These are phyloP conservation scores for Dreissena polymorpha DNA, from an alignment of 1,140 invertebrate genomes.

Conservation along the genomic window DNA sequence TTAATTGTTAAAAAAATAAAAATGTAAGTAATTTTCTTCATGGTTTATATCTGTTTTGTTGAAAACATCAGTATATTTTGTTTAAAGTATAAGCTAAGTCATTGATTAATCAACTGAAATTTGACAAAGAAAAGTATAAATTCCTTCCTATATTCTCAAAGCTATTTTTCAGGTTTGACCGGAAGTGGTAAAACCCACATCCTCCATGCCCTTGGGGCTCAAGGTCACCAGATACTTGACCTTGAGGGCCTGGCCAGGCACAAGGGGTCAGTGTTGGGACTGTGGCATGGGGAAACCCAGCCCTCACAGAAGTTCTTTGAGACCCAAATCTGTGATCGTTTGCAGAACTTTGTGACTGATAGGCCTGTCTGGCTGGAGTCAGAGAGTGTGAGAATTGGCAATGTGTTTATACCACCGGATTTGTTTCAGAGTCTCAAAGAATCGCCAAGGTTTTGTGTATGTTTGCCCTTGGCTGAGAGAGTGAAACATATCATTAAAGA, in stretches of 20 bases:
- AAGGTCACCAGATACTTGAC: slow-evolving; percentile 67
- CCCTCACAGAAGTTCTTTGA: slow-evolving; percentile 67
- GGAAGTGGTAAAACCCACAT: slow-evolving; percentile 66
- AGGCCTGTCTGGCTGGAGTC: slow-evolving; percentile 69
- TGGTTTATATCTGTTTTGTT: no score
- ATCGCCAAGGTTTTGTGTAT: slow-evolving; percentile 54
- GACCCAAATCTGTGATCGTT: slow-evolving; percentile 49
- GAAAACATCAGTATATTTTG: no score
- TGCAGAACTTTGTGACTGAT: slow-evolving; percentile 51
- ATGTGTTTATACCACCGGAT: slow-evolving; percentile 49
- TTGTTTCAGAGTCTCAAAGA: slow-evolving; percentile 60
- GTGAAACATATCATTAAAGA: slow-evolving; percentile 62
- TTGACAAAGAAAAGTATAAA: no score
- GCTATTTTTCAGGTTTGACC: slow-evolving; percentile 58
- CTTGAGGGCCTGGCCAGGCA: slow-evolving; percentile 67
- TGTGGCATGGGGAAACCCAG: slow-evolving; percentile 60
- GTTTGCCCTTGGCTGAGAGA: slow-evolving; percentile 63
- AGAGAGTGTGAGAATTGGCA: slow-evolving; percentile 66
- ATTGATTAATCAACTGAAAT: no score
- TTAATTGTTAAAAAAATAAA: no score
- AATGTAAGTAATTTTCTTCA: no score
- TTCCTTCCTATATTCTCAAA: no score
- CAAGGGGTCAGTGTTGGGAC: slow-evolving; percentile 66
- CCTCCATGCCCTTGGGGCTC: slow-evolving; percentile 37
- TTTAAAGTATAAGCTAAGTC: no score